These are phyloP conservation scores for Heterocephalus glaber DNA, from an alignment of 2,113 vertebrate genomes.

Conservation along the genomic window DNA sequence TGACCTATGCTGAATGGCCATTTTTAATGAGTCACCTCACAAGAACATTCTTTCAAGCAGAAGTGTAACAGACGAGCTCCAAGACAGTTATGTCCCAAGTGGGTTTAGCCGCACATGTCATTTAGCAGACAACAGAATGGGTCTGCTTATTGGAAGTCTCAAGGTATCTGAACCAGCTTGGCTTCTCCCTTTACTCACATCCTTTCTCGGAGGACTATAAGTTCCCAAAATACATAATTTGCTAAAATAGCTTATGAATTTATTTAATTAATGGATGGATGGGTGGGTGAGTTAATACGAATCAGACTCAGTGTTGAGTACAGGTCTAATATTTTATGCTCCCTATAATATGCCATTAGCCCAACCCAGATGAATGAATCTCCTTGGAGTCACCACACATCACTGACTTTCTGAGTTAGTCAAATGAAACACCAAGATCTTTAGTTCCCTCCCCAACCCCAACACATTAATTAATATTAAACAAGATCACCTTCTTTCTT, in stretches of 20 bases:
- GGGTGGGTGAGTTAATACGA: not conserved
- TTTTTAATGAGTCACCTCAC: not conserved
- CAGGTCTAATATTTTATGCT: not conserved
- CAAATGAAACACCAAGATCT: not conserved
- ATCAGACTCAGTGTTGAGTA: not conserved
- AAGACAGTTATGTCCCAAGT: not conserved
- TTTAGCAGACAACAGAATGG: not conserved
- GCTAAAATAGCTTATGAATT: not conserved
- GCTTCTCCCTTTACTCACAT: not conserved
- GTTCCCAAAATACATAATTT: not conserved
- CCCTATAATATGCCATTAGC: not conserved
- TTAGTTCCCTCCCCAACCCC: not conserved
- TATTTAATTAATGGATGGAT: not conserved
- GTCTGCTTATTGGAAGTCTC: not conserved
- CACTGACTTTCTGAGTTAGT: not conserved
- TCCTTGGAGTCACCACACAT: not conserved
- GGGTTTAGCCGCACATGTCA: not conserved
- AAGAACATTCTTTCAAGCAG: not conserved
- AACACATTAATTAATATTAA: not conserved
- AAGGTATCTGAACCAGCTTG: not conserved
- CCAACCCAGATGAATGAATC: not conserved
- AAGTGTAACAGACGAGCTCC: not conserved
- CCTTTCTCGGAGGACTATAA: not conserved
- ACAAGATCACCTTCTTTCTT: not conserved
- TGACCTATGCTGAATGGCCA: not conserved